Evolutionary conservation across 2,113 vertebrate species (phyloP), one percentile per base, ranked within the genome.

Genomic region (Cyanistes caeruleus): DNA sequence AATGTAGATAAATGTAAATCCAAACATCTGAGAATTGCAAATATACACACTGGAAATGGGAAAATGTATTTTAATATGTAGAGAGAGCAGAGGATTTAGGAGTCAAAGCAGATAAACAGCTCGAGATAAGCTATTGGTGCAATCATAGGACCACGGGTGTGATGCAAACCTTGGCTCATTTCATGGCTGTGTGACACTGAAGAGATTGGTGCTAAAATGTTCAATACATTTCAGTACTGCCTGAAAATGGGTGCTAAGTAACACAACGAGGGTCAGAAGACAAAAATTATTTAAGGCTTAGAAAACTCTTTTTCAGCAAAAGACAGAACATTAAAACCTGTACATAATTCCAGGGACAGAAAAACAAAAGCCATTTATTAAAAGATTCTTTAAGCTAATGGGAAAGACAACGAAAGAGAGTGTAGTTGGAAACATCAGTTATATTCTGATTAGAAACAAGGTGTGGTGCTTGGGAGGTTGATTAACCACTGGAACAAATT

Each of bases 401-500:
- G 24, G 24, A 84, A 91, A 67, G 23, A 18, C 35, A 72, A 72
- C 31, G 58, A 51, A 82, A 63, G 7, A 44, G 3, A 55, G 31
- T 19, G 23, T 23, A 10, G 37, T 20, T 63, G 37, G 49, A 83
- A 93, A 49, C 41, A 90, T 65, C 37, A 80, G 46, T 83, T 87
- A 19, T 21, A 48, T 69, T 56, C 69, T 85, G 91, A 95, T 85
- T 83, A 88, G 58, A 68, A 93, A 37, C 9, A 76, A 89, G 82
- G 75, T 90, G 63, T 75, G 65, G 30, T 62, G 37, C 37, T 88
- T 67, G 39, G 17, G 52, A 84, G 74, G 52, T 43, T 94, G 79
- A 67, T 83, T 90, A 88, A 88, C 22, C 82, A 83, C 53, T 70
- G 75, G 88, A 92, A 93, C n/a, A 92, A 93, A 90, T 90, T 82